A percentile compares a stretch with the other conserved stretches of the same genome.
Conservation (phyloP, 2,888 invertebrate genomes). For the Leucoma salicis region DNA sequence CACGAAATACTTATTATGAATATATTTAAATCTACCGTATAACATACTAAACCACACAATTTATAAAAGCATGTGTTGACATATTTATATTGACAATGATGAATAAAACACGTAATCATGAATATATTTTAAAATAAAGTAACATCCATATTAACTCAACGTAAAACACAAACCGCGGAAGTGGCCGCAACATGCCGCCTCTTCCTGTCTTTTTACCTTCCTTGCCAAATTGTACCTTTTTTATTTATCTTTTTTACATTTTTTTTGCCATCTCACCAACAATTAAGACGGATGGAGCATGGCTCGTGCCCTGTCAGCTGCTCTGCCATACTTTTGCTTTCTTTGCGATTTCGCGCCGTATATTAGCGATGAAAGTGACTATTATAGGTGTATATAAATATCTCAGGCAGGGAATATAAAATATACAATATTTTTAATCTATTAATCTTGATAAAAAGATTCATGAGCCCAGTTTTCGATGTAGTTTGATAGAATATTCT, state of each 20-base stretch:
- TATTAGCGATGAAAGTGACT: conserved; percentile 31
- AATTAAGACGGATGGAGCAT: conserved; percentile 56
- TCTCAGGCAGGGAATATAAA: conserved; percentile 18
- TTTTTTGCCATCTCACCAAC: conserved; percentile 44
- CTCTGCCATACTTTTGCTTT: conserved; percentile 53
- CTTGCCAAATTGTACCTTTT: conserved; percentile 70
- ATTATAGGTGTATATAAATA: conserved; percentile 18
- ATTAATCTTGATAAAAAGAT: no score
- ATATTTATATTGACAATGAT: no score
- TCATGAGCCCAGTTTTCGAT: no score
- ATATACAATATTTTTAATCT: no score
- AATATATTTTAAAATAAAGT: not conserved
- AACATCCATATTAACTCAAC: conserved; percentile 44
- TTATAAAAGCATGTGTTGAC: no score
- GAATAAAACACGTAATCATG: no score
- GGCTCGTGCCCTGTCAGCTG: conserved; percentile 75
- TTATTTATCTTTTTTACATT: conserved; percentile 45
- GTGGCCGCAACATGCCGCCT: conserved; percentile 73
- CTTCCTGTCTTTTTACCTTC: conserved; percentile 73
- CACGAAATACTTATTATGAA: no score
- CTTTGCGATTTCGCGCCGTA: conserved; percentile 34
- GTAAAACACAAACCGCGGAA: conserved; percentile 63
- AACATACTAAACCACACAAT: no score
- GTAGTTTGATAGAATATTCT: no score
- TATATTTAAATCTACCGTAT: no score